Conservation (phyloP, 2,888 invertebrate species). For the Bembecia ichneumoniformis region DNA sequence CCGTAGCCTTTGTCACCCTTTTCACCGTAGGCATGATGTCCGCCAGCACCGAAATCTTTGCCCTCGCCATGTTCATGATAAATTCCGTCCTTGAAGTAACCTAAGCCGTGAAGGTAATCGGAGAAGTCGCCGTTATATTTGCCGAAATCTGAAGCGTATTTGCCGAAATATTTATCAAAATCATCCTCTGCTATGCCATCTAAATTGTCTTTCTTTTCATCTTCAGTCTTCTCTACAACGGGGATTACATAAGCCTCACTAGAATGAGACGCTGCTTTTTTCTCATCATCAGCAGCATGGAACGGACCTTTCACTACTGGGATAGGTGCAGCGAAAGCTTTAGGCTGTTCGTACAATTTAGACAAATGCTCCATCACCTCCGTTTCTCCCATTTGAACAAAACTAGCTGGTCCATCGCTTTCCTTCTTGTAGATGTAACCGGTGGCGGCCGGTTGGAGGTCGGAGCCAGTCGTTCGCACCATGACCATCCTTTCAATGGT, state of each 20-base stretch:
- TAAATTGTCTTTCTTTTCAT: constrained; percentile 19
- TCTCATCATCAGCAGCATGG: constrained; percentile 33
- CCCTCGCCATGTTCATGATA: constrained; percentile 46
- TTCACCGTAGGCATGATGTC: constrained; percentile 60
- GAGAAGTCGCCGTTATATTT: constrained; percentile 43
- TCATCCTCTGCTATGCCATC: constrained; percentile 47
- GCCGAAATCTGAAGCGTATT: constrained; percentile 39
- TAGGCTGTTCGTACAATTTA: constrained; percentile 43
- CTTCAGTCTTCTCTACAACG: constrained; percentile 42
- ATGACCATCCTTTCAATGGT: constrained; percentile 68
- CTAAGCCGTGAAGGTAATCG: constrained; percentile 45
- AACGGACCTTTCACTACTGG: constrained; percentile 36
- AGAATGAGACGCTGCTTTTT: constrained; percentile 34
- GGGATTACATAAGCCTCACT: constrained; percentile 43
- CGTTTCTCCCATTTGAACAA: constrained; percentile 57
- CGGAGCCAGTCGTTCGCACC: constrained; percentile 69
- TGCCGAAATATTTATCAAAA: constrained; percentile 39
- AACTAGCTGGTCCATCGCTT: constrained; percentile 56
- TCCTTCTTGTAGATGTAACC: constrained; percentile 72
- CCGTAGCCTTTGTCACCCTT: constrained; percentile 68
- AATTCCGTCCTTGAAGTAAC: constrained; percentile 34
- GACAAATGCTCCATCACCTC: constrained; percentile 57
- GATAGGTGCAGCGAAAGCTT: constrained; percentile 41
- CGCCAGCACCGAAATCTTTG: constrained; percentile 48
- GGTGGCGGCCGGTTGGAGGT: constrained; percentile 72